A percentile compares a stretch with the other conserved stretches of the same genome.
Evolutionary conservation across 2,888 invertebrate genomes (phyloP).

Genomic region (Masnerella sp.): DNA sequence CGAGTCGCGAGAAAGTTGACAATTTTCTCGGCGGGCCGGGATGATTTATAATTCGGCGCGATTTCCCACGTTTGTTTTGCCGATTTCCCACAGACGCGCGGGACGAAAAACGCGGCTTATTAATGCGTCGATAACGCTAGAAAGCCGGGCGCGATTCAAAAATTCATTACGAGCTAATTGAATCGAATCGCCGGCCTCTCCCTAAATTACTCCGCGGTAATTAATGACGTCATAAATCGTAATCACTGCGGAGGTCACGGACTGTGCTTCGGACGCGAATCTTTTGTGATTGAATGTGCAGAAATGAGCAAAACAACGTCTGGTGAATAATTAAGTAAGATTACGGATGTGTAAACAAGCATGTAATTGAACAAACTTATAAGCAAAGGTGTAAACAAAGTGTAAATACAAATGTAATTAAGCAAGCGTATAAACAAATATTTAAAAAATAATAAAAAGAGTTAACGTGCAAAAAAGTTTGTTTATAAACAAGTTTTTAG

Average conservation of each 20-base stretch:
- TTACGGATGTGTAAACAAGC: no score
- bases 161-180: conserved; percentile 19
- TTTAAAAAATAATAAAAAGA: no score
- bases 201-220: not conserved
- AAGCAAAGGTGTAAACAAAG: no score
- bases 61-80: conserved; percentile 40
- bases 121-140: conserved; percentile 25
- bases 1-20: conserved; percentile 56
- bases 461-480: no score
- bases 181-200: not conserved
- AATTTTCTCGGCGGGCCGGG: conserved; percentile 24
- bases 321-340: no score
- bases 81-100: conserved; percentile 39
- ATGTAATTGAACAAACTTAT: no score
- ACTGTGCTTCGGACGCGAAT: no score
- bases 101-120: conserved; percentile 13
- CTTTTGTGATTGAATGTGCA: conserved; percentile 13
- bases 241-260: not conserved
- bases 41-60: conserved; percentile 34
- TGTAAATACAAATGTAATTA: no score
- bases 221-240: conserved; percentile 26
- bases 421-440: no score
- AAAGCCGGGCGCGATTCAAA: conserved; percentile 21
- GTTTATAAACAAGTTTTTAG: no score
- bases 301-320: no score